Evolutionary conservation across 2,113 vertebrate species (phyloP).

Genomic region (Nestor notabilis): DNA sequence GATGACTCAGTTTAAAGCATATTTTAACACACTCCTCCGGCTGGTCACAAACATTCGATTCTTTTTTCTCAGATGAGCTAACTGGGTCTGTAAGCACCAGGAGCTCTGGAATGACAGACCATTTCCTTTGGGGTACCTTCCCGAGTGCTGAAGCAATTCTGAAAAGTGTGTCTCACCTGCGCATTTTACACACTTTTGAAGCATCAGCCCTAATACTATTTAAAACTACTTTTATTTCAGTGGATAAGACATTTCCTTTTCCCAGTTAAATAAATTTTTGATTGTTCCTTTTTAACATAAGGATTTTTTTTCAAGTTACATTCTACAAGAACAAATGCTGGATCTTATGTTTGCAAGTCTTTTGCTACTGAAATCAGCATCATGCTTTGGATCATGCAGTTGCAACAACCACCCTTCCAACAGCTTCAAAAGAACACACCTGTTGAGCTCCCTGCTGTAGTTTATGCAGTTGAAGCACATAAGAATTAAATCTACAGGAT

Average conservation of each 20-base stretch:
- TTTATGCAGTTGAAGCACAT: rapidly evolving
- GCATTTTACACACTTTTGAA: background rate
- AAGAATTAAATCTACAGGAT: rapidly evolving
- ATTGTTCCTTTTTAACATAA: background rate
- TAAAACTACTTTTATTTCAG: background rate
- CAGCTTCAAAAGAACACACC: rapidly evolving
- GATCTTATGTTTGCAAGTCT: background rate
- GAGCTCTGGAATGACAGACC: background rate
- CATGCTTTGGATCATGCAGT: background rate
- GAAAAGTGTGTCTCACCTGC: background rate
- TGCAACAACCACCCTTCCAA: background rate
- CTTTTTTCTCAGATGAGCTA: background rate
- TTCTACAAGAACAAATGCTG: background rate
- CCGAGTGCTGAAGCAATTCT: background rate
- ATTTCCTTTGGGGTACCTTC: background rate
- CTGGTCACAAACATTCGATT: background rate
- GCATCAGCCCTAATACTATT: background rate
- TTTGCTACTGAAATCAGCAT: background rate
- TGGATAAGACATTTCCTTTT: background rate
- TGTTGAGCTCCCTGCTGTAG: background rate
- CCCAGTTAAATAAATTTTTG: background rate
- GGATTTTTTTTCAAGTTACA: background rate
- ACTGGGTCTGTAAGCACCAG: background rate
- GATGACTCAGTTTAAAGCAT: too few species aligned
- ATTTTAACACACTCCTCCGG: background rate